Evolutionary conservation across 2,888 invertebrate species (phyloP).

Genomic region (Slavum lentiscoides): DNA sequence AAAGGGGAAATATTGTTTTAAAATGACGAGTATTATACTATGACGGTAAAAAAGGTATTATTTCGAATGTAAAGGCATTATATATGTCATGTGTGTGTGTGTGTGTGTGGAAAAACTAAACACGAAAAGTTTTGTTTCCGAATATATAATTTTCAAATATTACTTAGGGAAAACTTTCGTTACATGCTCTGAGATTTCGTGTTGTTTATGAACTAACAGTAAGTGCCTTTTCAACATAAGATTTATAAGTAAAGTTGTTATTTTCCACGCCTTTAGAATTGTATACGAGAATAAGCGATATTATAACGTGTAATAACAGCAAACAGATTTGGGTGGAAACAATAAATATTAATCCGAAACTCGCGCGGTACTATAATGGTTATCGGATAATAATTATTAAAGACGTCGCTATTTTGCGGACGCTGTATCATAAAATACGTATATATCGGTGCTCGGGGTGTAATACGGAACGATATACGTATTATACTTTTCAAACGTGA

Average conservation of each 20-base stretch:
- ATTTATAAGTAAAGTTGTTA: slow-evolving; percentile 44
- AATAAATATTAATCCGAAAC: neutral
- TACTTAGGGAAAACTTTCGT: slow-evolving; percentile 34
- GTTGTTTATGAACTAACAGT: slow-evolving; percentile 45
- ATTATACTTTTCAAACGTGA: too few species aligned
- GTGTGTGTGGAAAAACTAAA: neutral
- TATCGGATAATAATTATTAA: too few species aligned
- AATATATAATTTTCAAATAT: slow-evolving; percentile 40
- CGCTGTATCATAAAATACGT: too few species aligned
- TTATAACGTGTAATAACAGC: neutral
- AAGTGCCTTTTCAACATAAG: slow-evolving; percentile 19
- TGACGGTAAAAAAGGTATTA: neutral
- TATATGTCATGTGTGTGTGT: neutral
- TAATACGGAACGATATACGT: too few species aligned
- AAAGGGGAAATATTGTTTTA: neutral
- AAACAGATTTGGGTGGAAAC: neutral
- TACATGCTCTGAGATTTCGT: slow-evolving; percentile 22
- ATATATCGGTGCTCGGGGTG: too few species aligned
- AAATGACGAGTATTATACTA: neutral
- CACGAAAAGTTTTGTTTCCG: slow-evolving; percentile 36
- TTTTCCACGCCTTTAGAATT: slow-evolving; percentile 16
- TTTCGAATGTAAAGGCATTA: neutral
- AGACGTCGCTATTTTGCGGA: too few species aligned
- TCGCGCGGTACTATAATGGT: too few species aligned
- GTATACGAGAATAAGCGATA: neutral